Evolutionary conservation across 2,113 vertebrate genomes (phyloP).

Genomic region (Malurus melanocephalus): DNA sequence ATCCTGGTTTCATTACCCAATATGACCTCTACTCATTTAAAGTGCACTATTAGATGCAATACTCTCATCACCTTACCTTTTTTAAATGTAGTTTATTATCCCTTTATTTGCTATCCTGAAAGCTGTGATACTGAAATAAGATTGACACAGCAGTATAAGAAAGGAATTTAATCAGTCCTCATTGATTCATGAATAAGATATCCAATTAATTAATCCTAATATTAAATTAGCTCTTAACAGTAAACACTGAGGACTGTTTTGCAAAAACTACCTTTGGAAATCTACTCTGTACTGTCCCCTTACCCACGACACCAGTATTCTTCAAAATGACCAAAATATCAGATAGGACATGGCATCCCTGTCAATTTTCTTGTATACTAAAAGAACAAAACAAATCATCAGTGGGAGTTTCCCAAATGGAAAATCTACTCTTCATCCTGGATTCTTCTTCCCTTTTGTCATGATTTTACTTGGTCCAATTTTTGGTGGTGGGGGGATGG

Average conservation of each 20-base stretch:
- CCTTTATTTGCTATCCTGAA: neutral
- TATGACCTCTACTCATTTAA: neutral
- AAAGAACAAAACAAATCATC: neutral
- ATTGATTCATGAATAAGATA: neutral
- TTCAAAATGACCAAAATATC: neutral
- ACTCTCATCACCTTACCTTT: neutral
- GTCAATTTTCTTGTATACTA: neutral
- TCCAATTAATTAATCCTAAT: neutral
- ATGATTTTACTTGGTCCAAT: no score
- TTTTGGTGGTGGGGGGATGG: no score
- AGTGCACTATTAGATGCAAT: neutral
- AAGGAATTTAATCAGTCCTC: neutral
- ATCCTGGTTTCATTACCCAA: neutral
- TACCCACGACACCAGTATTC: neutral
- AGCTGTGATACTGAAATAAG: neutral
- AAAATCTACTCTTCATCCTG: neutral
- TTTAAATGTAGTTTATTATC: neutral
- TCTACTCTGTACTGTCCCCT: neutral
- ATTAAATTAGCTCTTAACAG: neutral
- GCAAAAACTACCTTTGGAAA: neutral
- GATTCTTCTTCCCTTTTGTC: neutral
- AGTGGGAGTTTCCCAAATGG: neutral
- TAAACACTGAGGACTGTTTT: neutral
- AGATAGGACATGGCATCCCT: neutral
- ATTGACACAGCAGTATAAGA: neutral